Conservation (phyloP, 2,113 vertebrate genomes). For the Globicephala melas region DNA sequence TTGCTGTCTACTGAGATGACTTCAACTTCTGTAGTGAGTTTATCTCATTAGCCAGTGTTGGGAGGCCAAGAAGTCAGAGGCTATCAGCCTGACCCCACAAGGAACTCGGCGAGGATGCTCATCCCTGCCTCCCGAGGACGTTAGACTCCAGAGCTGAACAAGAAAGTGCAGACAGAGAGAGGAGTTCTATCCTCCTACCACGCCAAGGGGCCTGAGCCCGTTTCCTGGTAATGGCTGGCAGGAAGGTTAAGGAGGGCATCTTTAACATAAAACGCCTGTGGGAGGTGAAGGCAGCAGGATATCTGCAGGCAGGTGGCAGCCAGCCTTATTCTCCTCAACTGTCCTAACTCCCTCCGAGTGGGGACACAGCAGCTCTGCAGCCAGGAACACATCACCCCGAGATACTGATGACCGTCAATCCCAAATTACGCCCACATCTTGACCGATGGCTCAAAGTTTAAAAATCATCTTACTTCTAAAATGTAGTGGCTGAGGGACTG, state of each 20-base stretch:
- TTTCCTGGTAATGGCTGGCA: not conserved
- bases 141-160: not conserved
- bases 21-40: not conserved
- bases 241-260: not conserved
- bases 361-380: not conserved
- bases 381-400: not conserved
- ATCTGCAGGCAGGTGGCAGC: not conserved
- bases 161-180: fast-evolving
- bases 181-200: not conserved
- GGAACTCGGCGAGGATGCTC: not conserved
- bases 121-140: not conserved
- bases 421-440: not conserved
- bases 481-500: not conserved
- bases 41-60: not conserved
- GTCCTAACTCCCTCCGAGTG: not conserved
- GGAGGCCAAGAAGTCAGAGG: not conserved
- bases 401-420: not conserved
- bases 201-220: not conserved
- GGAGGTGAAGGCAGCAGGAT: not conserved
- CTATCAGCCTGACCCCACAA: not conserved
- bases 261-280: not conserved
- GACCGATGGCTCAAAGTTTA: not conserved
- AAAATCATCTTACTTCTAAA: not conserved
- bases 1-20: not conserved
- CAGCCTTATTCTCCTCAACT: not conserved